Base-by-base conservation (phyloP, 2,797 vertebrate genomes). In the Poeciliopsis gracilis region DNA sequence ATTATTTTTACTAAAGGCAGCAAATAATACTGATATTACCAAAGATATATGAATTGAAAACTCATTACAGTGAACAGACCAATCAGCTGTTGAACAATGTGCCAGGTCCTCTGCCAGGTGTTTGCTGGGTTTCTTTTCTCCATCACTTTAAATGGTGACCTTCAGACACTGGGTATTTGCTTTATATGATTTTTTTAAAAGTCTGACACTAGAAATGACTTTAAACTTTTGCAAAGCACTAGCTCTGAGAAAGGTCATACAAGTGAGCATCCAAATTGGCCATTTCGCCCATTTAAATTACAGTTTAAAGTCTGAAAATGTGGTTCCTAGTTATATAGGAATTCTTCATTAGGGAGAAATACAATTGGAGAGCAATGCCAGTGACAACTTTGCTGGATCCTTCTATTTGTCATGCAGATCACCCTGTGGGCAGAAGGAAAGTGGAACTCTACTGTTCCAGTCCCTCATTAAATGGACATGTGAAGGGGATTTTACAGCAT, bases 401-500 rank as follows among this genome's bases (percentile, higher is more conserved):
- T 46, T n/a, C 13, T 47, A 66, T 63, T 76, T 57, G 30, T 36
- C 49, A 73, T 73, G 72, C 5, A 73, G 49, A 55, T 55, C 72
- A 55, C 72, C 25, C 25, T 38, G 61, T 66, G 71, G 49, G 33
- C 28, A 69, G 16, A 28, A 30, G 59, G 12, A 59, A 28, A 59
- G 55, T 59, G 33, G 55, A 11, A 45, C 43, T 33, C 61, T 75
- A 47, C n/a, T 63, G 43, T 51, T 43, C 20, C 43, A 33, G 28
- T n/a, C 38, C 75, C 75, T 51, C 45, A 55, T 49, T 63, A 33
- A 81, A 72, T 76, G 23, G 23, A 70, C 61, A 66, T 30, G 16
- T 77, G 5, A 73, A 33, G 55, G 47, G 28, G 25, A 79, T 57
- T 72, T 61, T 23, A 53, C 47, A 38, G 38, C 2, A 4, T 72